A percentile compares a stretch with the other conserved stretches of the same genome.
Conservation (phyloP, 2,113 vertebrate species). For the Sialia sialis region DNA sequence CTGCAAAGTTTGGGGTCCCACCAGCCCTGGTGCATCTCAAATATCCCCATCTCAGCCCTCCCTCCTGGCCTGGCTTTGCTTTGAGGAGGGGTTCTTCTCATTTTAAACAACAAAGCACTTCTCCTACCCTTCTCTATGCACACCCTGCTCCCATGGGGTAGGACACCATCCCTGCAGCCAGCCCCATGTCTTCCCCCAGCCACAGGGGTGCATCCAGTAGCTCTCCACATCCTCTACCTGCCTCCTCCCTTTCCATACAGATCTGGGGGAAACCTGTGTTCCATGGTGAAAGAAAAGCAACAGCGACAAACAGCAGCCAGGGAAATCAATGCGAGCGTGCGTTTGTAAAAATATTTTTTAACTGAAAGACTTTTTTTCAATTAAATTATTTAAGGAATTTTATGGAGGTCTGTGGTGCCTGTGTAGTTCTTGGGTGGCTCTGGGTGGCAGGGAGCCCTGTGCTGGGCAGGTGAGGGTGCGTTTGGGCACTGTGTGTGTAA, state of each 20-base stretch:
- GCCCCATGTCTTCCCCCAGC: rapidly evolving
- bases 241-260: not conserved
- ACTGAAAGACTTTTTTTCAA: constrained; percentile 82
- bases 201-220: not conserved
- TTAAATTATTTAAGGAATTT: constrained; percentile 93
- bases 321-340: constrained; percentile 75
- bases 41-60: not conserved
- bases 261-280: constrained; percentile 67
- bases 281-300: constrained; percentile 53
- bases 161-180: not conserved
- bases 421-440: not conserved
- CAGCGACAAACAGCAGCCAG: constrained; percentile 3
- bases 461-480: not conserved
- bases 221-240: not conserved
- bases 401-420: not conserved
- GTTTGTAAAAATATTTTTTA: constrained; percentile 92
- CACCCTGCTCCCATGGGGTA: not conserved
- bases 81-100: not conserved
- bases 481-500: not conserved
- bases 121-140: not conserved
- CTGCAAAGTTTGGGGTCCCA: not conserved
- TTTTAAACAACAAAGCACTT: not conserved
- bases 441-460: not conserved
- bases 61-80: not conserved
- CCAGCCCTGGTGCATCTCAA: not conserved